A percentile compares a stretch with the other conserved stretches of the same genome.
These are phyloP conservation scores for Coreius guichenoti DNA, from an alignment of 2,797 vertebrate genomes.

Conservation along the genomic window DNA sequence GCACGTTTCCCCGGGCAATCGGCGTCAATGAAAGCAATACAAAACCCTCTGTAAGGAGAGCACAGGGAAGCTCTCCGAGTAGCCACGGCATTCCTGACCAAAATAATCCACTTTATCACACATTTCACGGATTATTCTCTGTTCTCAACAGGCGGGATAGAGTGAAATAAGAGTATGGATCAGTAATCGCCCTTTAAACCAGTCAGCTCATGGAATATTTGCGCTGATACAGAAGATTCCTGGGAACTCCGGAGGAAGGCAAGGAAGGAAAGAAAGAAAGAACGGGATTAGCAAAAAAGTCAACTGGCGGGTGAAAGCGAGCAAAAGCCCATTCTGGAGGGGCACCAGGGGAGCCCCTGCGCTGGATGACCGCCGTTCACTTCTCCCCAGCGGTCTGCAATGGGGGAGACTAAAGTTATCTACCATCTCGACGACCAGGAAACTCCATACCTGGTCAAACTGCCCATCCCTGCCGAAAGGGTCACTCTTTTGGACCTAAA, in stretches of 20 bases:
- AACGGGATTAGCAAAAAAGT: slow-evolving; percentile 44
- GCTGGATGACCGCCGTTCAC: slow-evolving; percentile 79
- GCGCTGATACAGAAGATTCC: slow-evolving; percentile 48
- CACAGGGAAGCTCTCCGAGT: slow-evolving; percentile 29
- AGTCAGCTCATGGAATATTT: slow-evolving; percentile 13
- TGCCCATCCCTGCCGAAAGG: slow-evolving; percentile 90
- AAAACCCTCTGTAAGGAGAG: slow-evolving; percentile 45
- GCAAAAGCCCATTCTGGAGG: slow-evolving; percentile 78
- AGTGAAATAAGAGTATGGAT: not conserved
- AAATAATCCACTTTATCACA: not conserved
- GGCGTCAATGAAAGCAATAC: slow-evolving; percentile 57
- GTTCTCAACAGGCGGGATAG: not conserved
- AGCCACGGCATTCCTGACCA: slow-evolving; percentile 20
- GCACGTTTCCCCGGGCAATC: slow-evolving; percentile 38
- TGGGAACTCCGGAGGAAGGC: slow-evolving; percentile 51
- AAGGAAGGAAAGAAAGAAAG: slow-evolving; percentile 33
- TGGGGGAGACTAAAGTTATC: slow-evolving; percentile 99
- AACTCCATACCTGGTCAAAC: slow-evolving; percentile 96
- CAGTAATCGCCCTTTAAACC: not conserved
- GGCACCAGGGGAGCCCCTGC: slow-evolving; percentile 76
- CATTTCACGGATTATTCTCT: not conserved
- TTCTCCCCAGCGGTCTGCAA: slow-evolving; percentile 77
- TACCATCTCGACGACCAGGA: slow-evolving; percentile 99
- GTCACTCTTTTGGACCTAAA: slow-evolving; percentile 97
- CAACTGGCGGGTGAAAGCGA: slow-evolving; percentile 53